A percentile compares a stretch with the other conserved stretches of the same genome.
phyloP scores from a whole-genome alignment of 1,140 invertebrate genomes.

The Hycleus phaleratus region DNA sequence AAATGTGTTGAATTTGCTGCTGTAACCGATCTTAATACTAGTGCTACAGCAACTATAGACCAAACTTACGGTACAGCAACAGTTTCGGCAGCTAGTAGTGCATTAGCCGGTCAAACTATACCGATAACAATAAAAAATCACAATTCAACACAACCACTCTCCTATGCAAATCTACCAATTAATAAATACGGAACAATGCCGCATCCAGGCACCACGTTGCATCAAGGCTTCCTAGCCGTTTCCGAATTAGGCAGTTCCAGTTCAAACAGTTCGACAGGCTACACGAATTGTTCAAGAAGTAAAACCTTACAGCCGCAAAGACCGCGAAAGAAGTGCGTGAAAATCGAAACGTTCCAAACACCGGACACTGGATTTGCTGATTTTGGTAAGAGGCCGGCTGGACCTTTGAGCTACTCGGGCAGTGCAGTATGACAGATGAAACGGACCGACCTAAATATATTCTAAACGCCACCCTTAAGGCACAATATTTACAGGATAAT shows the following conservation, averaged over 20 bases:
- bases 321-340: conserved; percentile 34
- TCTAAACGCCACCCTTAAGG: too few species aligned
- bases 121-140: conserved; percentile 39
- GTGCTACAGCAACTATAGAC: conserved; percentile 4
- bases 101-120: conserved; percentile 37
- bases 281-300: conserved; percentile 30
- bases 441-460: too few species aligned
- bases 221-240: conserved; percentile 37
- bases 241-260: conserved; percentile 34
- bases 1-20: conserved; percentile 35
- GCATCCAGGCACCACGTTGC: conserved; percentile 26
- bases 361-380: conserved; percentile 35
- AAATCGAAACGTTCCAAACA: conserved; percentile 38
- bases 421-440: conserved; percentile 36
- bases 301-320: conserved; percentile 37
- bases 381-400: conserved; percentile 26
- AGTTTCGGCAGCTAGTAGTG: conserved; percentile 1
- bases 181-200: conserved; percentile 39
- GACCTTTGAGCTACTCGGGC: conserved; percentile 32
- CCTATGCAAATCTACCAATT: conserved; percentile 28
- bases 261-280: conserved; percentile 36
- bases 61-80: neutral
- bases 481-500: too few species aligned
- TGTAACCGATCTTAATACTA: conserved; percentile 20
- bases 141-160: conserved; percentile 21